Evolutionary conservation across 1,140 invertebrate species (phyloP).

Genomic region (Argopecten irradians): DNA sequence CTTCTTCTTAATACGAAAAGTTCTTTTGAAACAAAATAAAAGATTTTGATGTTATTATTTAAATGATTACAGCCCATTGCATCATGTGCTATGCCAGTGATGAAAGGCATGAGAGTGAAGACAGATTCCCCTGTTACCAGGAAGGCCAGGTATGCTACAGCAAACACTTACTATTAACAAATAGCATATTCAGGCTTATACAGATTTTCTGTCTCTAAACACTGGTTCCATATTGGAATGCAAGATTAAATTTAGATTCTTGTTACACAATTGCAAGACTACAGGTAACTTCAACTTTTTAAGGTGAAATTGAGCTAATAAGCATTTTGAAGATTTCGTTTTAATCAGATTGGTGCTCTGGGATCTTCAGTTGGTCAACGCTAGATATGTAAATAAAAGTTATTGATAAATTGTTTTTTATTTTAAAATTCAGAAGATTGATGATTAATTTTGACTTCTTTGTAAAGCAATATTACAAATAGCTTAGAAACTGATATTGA

Average conservation of each 20-base stretch:
- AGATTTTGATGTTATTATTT: slow-evolving; percentile 30
- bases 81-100: slow-evolving; percentile 99
- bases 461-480: too few relatives aligned
- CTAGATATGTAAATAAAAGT: too few relatives aligned
- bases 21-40: background rate
- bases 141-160: slow-evolving; percentile 86
- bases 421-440: too few relatives aligned
- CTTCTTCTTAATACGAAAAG: background rate
- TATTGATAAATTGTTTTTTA: too few relatives aligned
- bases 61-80: slow-evolving; percentile 90
- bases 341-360: too few relatives aligned
- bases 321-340: too few relatives aligned
- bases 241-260: background rate
- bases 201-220: background rate
- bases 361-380: too few relatives aligned
- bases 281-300: too few relatives aligned
- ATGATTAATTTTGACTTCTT: too few relatives aligned
- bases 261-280: background rate
- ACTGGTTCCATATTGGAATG: background rate
- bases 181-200: background rate
- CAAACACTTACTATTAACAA: background rate
- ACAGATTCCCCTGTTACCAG: slow-evolving; percentile 97
- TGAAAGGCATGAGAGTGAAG: slow-evolving; percentile 98
- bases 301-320: too few relatives aligned
- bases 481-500: too few relatives aligned